These are phyloP conservation scores for Cotesia typhae DNA, from an alignment of 1,140 invertebrate genomes.

Conservation along the genomic window DNA sequence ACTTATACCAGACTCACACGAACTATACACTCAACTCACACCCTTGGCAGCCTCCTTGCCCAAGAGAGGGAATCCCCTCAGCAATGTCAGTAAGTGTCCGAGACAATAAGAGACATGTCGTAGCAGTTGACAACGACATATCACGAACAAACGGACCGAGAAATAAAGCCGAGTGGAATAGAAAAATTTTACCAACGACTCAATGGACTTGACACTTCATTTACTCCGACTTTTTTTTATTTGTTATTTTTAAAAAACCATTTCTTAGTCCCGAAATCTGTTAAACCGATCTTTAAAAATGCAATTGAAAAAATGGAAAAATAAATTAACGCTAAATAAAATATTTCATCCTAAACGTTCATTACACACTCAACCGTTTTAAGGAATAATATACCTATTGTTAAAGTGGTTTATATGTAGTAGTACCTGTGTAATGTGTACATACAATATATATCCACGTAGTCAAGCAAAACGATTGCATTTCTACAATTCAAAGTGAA, in stretches of 20 bases:
- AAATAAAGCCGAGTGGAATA: slow-evolving; percentile 17
- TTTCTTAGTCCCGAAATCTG: background rate
- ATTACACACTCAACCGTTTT: background rate
- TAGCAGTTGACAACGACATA: slow-evolving; percentile 24
- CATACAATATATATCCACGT: background rate
- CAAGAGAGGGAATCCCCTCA: slow-evolving; percentile 8
- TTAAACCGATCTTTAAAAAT: background rate
- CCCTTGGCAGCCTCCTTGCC: too few species aligned
- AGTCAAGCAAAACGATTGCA: background rate
- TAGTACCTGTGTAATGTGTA: background rate
- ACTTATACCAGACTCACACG: too few species aligned
- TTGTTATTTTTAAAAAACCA: background rate
- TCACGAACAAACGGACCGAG: slow-evolving; percentile 14
- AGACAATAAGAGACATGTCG: slow-evolving; percentile 18
- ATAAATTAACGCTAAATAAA: background rate
- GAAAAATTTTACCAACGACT: slow-evolving; percentile 16
- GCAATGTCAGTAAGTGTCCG: slow-evolving; percentile 20
- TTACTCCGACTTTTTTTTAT: slow-evolving; percentile 4
- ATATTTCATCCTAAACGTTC: background rate
- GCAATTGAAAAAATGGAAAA: background rate
- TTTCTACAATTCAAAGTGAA: slow-evolving; percentile 1
- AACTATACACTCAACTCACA: too few species aligned
- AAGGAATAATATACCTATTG: background rate
- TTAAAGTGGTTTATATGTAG: background rate
- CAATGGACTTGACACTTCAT: slow-evolving; percentile 24